A percentile compares a stretch with the other conserved stretches of the same genome.
Evolutionary conservation across 2,797 vertebrate species (phyloP).

Genomic region (Oreochromis mossambicus): DNA sequence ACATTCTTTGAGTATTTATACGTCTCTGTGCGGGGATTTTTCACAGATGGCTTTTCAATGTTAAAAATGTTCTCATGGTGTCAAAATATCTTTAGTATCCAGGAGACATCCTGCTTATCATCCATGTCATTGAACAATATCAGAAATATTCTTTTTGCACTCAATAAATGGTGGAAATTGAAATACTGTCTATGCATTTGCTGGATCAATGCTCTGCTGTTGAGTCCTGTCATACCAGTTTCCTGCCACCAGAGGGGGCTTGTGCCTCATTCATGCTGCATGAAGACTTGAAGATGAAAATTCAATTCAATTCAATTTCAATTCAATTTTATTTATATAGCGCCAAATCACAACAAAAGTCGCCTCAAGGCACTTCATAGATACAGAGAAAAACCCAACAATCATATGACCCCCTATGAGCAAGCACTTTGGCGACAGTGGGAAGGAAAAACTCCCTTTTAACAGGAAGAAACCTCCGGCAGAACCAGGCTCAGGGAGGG

Average conservation of each 20-base stretch:
- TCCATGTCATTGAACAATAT: slow-evolving; percentile 13
- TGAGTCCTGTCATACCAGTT: neutral
- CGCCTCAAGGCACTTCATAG: too few species aligned
- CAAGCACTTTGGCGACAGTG: too few species aligned
- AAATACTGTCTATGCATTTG: neutral
- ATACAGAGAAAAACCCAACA: too few species aligned
- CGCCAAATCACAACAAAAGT: too few species aligned
- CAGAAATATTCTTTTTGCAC: slow-evolving; percentile 61
- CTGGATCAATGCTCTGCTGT: neutral
- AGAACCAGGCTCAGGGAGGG: too few species aligned
- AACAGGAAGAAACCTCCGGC: too few species aligned
- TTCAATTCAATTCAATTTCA: too few species aligned
- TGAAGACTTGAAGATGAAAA: neutral
- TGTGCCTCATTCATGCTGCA: neutral
- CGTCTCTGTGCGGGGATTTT: slow-evolving; percentile 71
- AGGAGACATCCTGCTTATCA: slow-evolving; percentile 7
- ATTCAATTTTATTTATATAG: too few species aligned
- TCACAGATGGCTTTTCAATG: slow-evolving; percentile 61
- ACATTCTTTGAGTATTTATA: slow-evolving; percentile 55
- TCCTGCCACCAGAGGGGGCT: neutral
- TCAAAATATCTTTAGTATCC: slow-evolving; percentile 10
- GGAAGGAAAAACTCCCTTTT: too few species aligned
- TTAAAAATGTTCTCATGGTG: slow-evolving; percentile 20
- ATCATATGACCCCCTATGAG: too few species aligned
- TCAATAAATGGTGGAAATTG: slow-evolving; percentile 60